These are phyloP conservation scores for Astreopora myriophthalma DNA, from an alignment of 64 coral and sea anemone species.

Conservation along the genomic window DNA sequence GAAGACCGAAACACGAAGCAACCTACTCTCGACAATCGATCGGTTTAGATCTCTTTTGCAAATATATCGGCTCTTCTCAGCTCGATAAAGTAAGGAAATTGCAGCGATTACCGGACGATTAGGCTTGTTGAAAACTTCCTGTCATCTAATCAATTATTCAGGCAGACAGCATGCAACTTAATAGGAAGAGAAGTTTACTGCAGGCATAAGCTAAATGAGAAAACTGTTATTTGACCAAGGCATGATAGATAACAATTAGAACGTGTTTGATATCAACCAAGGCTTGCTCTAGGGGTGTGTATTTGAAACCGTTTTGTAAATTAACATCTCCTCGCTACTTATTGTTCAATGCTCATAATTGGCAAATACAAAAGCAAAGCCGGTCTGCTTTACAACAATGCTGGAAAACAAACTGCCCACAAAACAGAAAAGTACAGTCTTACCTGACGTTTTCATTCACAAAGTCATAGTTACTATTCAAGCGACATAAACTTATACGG, in stretches of 20 bases:
- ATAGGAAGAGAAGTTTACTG: neutral
- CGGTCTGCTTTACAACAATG: too few species aligned
- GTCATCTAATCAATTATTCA: neutral
- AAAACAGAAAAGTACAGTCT: too few species aligned
- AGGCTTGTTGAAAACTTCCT: slow-evolving; percentile 1
- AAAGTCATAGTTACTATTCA: too few species aligned
- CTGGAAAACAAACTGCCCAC: too few species aligned
- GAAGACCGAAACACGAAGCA: too few species aligned
- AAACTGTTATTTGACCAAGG: neutral
- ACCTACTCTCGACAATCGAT: too few species aligned
- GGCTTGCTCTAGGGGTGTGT: neutral
- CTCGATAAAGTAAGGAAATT: slow-evolving; percentile 5
- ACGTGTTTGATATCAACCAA: neutral
- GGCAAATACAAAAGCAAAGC: too few species aligned
- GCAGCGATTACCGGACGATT: neutral
- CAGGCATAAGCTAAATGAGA: neutral
- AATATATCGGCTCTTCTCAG: neutral
- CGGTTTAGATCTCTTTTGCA: neutral
- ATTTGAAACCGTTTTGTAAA: neutral
- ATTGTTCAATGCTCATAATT: neutral
- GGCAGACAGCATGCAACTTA: neutral
- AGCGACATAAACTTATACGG: too few species aligned
- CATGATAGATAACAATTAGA: neutral
- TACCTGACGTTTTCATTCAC: too few species aligned
- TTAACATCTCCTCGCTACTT: neutral